Conservation (phyloP, 2,797 vertebrate species). For the Oreonectes daqikongensis region DNA sequence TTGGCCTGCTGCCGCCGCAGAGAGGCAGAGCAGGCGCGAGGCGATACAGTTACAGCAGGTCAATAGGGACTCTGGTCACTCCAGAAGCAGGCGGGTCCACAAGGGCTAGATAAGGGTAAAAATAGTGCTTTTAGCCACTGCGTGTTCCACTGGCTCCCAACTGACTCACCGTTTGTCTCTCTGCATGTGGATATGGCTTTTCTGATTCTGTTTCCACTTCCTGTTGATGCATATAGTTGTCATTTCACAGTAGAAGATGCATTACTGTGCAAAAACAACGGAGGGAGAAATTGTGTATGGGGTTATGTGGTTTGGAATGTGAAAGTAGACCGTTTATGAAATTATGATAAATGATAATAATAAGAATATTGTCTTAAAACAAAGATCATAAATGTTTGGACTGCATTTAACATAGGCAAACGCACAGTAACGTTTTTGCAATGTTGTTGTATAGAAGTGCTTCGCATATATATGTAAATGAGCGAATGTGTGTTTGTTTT, state of each 20-base stretch:
- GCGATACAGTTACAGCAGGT: constrained; percentile 54
- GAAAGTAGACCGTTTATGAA: background rate
- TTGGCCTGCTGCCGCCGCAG: constrained; percentile 10
- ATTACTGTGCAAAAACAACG: background rate
- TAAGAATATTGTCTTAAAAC: background rate
- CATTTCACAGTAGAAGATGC: background rate
- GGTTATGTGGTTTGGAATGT: background rate
- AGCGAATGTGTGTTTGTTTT: background rate
- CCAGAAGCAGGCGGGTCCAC: constrained; percentile 43
- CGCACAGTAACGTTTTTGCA: background rate
- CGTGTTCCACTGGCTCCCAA: constrained; percentile 38
- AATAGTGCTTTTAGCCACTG: constrained; percentile 49
- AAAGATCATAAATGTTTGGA: background rate
- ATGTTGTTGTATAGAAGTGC: background rate
- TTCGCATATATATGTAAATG: background rate
- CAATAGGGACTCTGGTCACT: constrained; percentile 53
- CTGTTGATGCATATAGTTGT: constrained; percentile 3
- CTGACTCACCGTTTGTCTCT: constrained; percentile 44
- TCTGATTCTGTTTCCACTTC: constrained; percentile 25
- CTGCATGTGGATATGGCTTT: constrained; percentile 25
- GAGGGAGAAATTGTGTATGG: background rate
- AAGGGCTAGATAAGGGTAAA: constrained; percentile 54
- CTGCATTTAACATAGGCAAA: background rate
- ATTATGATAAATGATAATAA: background rate
- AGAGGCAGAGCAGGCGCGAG: constrained; percentile 29